A percentile compares a stretch with the other conserved stretches of the same genome.
phyloP scores from a whole-genome alignment of 2,797 vertebrate genomes.

The Malurus leucopterus region DNA sequence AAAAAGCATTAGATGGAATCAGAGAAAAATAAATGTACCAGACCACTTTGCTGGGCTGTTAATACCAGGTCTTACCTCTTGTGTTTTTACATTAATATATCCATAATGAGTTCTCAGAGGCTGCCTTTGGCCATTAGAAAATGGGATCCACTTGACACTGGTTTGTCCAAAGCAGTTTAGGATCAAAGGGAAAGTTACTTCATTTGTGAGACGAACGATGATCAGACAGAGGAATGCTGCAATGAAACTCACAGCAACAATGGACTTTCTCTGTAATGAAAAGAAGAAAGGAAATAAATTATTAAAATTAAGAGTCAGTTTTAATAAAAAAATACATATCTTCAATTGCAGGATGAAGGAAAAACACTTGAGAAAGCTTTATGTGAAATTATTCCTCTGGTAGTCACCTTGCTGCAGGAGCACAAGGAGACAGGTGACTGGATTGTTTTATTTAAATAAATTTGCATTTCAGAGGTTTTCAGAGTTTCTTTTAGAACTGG shows the following conservation, averaged over 20 bases:
- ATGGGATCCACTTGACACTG: slow-evolving; percentile 79
- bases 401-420: background rate
- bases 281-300: background rate
- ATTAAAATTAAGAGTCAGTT: background rate
- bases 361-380: background rate
- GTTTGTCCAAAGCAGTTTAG: slow-evolving; percentile 85
- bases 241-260: slow-evolving; percentile 83
- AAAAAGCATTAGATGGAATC: background rate
- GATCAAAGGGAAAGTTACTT: slow-evolving; percentile 84
- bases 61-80: slow-evolving; percentile 82
- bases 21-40: background rate
- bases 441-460: background rate
- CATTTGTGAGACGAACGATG: slow-evolving; percentile 80
- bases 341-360: background rate
- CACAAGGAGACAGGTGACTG: background rate
- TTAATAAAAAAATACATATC: background rate
- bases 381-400: background rate
- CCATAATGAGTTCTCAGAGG: slow-evolving; percentile 84
- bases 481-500: background rate
- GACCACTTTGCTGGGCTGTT: background rate
- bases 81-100: slow-evolving; percentile 88
- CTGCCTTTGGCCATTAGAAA: slow-evolving; percentile 79
- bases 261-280: slow-evolving; percentile 82
- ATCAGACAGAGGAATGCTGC: slow-evolving; percentile 86
- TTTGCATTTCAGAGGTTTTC: slow-evolving; percentile 5